Base-by-base conservation (phyloP, 2,888 invertebrate species). In the Ormia ochracea region DNA sequence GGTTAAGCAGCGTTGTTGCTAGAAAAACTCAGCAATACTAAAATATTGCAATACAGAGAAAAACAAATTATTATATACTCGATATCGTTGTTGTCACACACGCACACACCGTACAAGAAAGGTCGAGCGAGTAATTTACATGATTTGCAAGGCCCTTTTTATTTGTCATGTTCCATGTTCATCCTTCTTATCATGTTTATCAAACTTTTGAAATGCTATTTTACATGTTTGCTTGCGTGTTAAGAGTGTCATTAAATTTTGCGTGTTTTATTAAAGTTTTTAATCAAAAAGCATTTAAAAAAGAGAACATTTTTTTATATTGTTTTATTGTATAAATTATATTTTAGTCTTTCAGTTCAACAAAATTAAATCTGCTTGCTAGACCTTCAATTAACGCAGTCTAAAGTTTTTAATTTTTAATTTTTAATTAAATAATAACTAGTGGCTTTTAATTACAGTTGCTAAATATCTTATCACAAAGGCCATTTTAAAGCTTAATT, bases 221-320 rank as follows among this genome's bases (percentile, higher is more conserved):
- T n/a, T n/a, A n/a, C n/a, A n/a, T n/a, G n/a, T n/a, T n/a, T n/a
- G n/a, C 45, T 68, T 76, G 70, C 68, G 68, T 76, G 76, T 61
- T 70, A 68, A 36, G 63, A 76, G 61, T 72, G 66, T 68, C 72
- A 76, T 72, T 38, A 76, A 72, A 61, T 68, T 76, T 80, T 72
- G 72, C 79, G 76, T 76, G 76, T 61, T 56, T 61, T 48, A 17
- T 38, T 36, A 61, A 61, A 72, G 75, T 80, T 76, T 28, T 28
- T 48, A 28, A 56, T 19, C 26, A 38, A 26, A 9, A 43, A 17
- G 17, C 17, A 31, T 31, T 38, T 70, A 31, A 43, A 17, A 45
- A 43, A 26, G 26, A 56, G 36, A 26, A 6, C 17, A 0, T 59
- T 59, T 61, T 52, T 38, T 17, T n/a, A 38, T 9, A 19, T 52